Evolutionary conservation across 2,888 invertebrate species (phyloP).

Genomic region (Mimachlamys varia): DNA sequence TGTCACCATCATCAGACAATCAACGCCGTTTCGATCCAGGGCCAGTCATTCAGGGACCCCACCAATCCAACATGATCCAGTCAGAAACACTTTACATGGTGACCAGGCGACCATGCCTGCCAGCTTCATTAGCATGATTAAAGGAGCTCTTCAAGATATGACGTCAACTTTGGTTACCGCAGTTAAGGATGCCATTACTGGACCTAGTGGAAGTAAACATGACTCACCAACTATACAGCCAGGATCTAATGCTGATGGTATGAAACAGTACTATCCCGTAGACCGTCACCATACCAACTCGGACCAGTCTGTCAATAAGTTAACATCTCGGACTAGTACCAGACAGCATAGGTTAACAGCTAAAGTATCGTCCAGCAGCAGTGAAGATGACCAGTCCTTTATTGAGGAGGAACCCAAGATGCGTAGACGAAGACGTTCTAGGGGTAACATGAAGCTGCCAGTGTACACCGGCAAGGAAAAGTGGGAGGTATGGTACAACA

Average conservation of each 20-base stretch:
- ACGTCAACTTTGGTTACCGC: not conserved
- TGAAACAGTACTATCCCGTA: not conserved
- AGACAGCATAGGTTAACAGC: not conserved
- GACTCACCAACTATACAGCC: not conserved
- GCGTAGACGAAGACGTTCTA: not conserved
- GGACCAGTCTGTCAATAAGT: not conserved
- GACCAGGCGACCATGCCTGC: not conserved
- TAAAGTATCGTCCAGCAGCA: not conserved
- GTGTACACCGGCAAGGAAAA: conserved; percentile 45
- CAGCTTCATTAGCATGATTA: not conserved
- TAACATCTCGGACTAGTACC: not conserved
- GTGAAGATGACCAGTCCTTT: not conserved
- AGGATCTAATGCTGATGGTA: not conserved
- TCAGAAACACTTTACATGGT: not conserved
- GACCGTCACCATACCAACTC: not conserved
- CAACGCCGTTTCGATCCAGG: not conserved
- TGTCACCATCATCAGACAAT: not conserved
- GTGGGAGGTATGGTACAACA: conserved; percentile 41
- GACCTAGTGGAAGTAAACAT: too few relatives aligned
- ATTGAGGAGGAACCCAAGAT: not conserved
- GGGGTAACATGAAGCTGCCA: conserved; percentile 39
- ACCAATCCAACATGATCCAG: not conserved
- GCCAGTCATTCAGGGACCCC: not conserved
- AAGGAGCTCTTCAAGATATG: not conserved
- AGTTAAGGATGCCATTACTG: not conserved